Conservation (phyloP, 1,140 invertebrate species). For the Meloidogyne floridensis region DNA sequence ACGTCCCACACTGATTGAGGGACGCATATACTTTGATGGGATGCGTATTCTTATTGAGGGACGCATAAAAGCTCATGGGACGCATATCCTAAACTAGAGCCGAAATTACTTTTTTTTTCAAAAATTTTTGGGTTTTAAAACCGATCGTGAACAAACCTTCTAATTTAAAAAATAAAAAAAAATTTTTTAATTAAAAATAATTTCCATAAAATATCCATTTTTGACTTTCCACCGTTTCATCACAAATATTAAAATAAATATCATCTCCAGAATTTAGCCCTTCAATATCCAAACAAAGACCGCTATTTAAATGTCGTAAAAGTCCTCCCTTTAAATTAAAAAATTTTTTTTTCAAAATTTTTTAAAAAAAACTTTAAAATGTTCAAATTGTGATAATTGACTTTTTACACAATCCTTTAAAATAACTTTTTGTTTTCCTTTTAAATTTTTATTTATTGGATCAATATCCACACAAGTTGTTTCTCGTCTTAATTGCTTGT, state of each 20-base stretch:
- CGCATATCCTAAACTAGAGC: no score
- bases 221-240: slow-evolving; percentile 13
- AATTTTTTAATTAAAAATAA: slow-evolving; percentile 18
- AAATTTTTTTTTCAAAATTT: neutral
- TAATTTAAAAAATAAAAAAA: neutral
- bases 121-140: no score
- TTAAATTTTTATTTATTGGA: neutral
- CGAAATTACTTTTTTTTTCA: no score
- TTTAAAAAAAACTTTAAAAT: slow-evolving; percentile 42
- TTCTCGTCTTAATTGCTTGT: slow-evolving; percentile 49
- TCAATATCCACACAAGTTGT: slow-evolving; percentile 56
- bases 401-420: slow-evolving; percentile 29
- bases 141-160: no score
- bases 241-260: slow-evolving; percentile 39
- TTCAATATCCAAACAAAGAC: slow-evolving; percentile 44
- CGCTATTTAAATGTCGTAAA: slow-evolving; percentile 36
- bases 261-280: slow-evolving; percentile 46
- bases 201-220: slow-evolving; percentile 35
- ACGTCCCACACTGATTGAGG: no score
- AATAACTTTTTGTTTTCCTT: slow-evolving; percentile 33
- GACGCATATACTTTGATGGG: no score
- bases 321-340: slow-evolving; percentile 43
- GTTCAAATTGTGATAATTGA: slow-evolving; percentile 43
- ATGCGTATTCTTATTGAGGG: no score
- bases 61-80: no score